Evolutionary conservation across 2,888 invertebrate genomes (phyloP).

Genomic region (Chironomus riparius): DNA sequence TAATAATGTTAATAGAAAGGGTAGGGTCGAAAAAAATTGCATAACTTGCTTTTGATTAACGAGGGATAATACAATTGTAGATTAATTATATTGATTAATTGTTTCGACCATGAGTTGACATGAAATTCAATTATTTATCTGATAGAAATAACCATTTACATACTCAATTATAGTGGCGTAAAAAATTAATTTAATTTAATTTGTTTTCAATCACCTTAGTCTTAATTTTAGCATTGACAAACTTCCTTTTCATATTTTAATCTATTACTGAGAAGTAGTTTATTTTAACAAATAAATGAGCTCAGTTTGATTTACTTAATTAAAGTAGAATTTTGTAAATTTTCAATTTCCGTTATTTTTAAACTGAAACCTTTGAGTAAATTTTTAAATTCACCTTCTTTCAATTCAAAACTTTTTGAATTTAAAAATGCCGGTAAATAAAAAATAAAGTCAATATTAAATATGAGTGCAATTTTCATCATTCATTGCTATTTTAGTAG

Average conservation of each 20-base stretch:
- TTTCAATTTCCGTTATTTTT: too few relatives aligned
- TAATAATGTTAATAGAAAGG: neutral
- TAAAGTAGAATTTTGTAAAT: too few relatives aligned
- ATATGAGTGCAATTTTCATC: too few relatives aligned
- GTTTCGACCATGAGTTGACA: conserved; percentile 8
- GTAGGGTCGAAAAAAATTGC: neutral
- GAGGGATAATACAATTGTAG: neutral
- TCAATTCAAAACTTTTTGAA: too few relatives aligned
- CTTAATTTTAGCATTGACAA: neutral
- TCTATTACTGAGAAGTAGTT: too few relatives aligned
- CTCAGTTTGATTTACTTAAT: too few relatives aligned
- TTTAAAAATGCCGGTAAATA: too few relatives aligned
- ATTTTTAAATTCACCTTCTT: too few relatives aligned
- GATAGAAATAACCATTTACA: too few relatives aligned
- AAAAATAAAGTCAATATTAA: too few relatives aligned
- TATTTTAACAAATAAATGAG: neutral
- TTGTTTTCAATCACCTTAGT: neutral
- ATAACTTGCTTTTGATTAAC: neutral
- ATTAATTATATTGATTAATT: neutral
- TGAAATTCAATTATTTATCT: neutral
- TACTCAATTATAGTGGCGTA: neutral
- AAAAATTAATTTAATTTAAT: neutral
- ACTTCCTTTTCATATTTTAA: neutral
- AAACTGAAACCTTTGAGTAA: too few relatives aligned
- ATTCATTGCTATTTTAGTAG: too few relatives aligned